Conservation (phyloP, 2,113 vertebrate genomes). For the Collichthys lucidus region DNA sequence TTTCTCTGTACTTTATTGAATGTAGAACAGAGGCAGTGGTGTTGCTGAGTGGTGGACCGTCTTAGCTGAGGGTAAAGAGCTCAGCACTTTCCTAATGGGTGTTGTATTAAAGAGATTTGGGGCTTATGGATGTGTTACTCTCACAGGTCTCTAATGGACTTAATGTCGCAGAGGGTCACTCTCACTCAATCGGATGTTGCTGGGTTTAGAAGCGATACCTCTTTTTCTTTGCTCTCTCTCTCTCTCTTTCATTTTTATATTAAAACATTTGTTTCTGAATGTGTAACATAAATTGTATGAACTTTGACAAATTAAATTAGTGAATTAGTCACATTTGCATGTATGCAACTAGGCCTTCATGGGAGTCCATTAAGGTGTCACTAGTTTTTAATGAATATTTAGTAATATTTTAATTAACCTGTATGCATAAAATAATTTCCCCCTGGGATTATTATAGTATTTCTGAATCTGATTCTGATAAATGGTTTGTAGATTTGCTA, state of each 20-base stretch:
- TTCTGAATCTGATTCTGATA: no score
- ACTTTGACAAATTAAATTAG: neutral
- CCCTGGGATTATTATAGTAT: no score
- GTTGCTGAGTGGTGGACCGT: conserved; percentile 54
- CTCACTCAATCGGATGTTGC: conserved; percentile 28
- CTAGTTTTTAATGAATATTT: neutral
- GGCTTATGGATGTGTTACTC: conserved; percentile 76
- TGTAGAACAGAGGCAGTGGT: conserved; percentile 38
- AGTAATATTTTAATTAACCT: neutral
- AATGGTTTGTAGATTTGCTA: neutral
- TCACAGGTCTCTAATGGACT: conserved; percentile 72
- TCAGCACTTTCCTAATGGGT: conserved; percentile 84
- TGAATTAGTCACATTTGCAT: neutral
- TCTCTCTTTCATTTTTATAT: neutral
- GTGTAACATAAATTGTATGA: neutral
- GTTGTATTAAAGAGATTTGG: conserved; percentile 82
- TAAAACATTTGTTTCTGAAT: neutral
- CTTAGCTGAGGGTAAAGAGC: conserved; percentile 75
- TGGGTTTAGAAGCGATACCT: conserved; percentile 4
- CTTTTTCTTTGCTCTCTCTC: neutral
- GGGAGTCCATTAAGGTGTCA: neutral
- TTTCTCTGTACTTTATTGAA: conserved; percentile 24
- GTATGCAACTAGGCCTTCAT: neutral
- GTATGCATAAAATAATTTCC: no score
- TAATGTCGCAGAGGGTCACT: conserved; percentile 70